These are phyloP conservation scores for Diogma glabrata DNA, from an alignment of 2,888 invertebrate species.

Conservation along the genomic window DNA sequence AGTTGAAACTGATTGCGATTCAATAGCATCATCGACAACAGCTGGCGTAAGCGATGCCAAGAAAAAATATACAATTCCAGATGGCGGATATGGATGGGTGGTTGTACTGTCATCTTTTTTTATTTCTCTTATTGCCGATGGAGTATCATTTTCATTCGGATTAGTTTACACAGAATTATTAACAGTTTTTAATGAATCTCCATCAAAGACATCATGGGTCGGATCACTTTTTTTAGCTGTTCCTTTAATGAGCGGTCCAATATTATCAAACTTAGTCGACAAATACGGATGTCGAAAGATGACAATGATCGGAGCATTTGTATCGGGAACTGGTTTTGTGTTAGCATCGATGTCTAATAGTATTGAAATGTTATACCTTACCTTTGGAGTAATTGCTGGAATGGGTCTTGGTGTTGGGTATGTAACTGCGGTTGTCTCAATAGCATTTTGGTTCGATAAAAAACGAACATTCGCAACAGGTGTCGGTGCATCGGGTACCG, in stretches of 20 bases:
- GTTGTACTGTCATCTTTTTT: slow-evolving; percentile 76
- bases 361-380: slow-evolving; percentile 68
- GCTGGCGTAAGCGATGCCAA: slow-evolving; percentile 22
- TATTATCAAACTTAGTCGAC: slow-evolving; percentile 75
- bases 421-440: slow-evolving; percentile 81
- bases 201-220: slow-evolving; percentile 80
- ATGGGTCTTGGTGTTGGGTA: slow-evolving; percentile 75
- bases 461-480: slow-evolving; percentile 77
- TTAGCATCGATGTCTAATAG: slow-evolving; percentile 58
- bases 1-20: slow-evolving; percentile 31
- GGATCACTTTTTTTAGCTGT: slow-evolving; percentile 83
- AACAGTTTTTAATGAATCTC: slow-evolving; percentile 66
- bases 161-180: slow-evolving; percentile 74
- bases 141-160: slow-evolving; percentile 87
- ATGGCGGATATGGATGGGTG: slow-evolving; percentile 37
- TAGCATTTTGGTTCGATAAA: slow-evolving; percentile 88
- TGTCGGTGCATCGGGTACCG: slow-evolving; percentile 78
- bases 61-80: slow-evolving; percentile 34
- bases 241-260: slow-evolving; percentile 71
- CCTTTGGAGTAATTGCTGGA: slow-evolving; percentile 76
- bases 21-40: slow-evolving; percentile 30
- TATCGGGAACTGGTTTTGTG: slow-evolving; percentile 65
- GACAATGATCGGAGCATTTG: slow-evolving; percentile 61
- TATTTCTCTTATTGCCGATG: slow-evolving; percentile 84
- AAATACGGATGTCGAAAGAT: slow-evolving; percentile 72